Evolutionary conservation across 2,113 vertebrate species (phyloP).

Genomic region (Podarcis raffonei): DNA sequence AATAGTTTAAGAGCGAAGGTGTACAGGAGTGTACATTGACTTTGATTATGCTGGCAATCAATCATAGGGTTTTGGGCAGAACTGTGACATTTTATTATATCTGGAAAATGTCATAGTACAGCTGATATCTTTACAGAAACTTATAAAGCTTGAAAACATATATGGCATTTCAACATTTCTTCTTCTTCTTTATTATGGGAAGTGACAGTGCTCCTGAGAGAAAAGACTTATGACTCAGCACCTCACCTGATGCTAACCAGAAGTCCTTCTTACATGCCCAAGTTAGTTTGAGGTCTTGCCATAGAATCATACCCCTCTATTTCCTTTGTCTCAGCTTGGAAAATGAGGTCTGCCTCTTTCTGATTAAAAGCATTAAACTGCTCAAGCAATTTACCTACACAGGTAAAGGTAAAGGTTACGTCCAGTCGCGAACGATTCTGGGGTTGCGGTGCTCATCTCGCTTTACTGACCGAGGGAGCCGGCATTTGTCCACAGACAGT

Average conservation of each 20-base stretch:
- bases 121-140: conserved; percentile 54
- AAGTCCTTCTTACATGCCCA: neutral
- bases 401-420: neutral
- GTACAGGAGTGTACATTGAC: conserved; percentile 38
- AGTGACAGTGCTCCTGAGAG: neutral
- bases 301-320: neutral
- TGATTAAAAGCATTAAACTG: neutral
- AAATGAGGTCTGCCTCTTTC: neutral
- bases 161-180: conserved; percentile 33
- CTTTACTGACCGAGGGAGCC: too few relatives aligned
- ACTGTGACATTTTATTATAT: conserved; percentile 57
- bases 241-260: neutral
- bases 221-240: neutral
- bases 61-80: conserved; percentile 44
- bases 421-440: too few relatives aligned
- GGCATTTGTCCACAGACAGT: too few relatives aligned
- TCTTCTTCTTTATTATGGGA: neutral
- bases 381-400: neutral
- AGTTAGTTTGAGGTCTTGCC: neutral
- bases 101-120: conserved; percentile 47
- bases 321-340: neutral
- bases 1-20: conserved; percentile 46
- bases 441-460: too few relatives aligned
- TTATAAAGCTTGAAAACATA: conserved; percentile 44
- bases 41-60: conserved; percentile 59